Evolutionary conservation across 1,140 invertebrate species (phyloP), one percentile per base, ranked within the genome.

Genomic region (Wiebesia pumilae): DNA sequence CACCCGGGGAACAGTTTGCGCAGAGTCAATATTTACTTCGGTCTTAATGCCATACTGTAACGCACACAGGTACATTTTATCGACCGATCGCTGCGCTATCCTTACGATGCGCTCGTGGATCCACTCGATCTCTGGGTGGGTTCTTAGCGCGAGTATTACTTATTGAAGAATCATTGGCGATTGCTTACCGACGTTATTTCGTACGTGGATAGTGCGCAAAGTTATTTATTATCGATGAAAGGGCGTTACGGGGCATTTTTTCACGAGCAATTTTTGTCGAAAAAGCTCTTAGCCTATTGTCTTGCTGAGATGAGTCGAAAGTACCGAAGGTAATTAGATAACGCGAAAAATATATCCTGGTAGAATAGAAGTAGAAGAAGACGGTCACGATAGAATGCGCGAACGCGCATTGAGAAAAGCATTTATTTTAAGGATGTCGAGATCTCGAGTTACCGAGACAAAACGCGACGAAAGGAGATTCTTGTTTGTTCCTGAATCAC

Each of bases 1-100:
- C 1, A 24, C 6, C 19, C 24, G 10, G 3, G 21, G 19, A 43
- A 75, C 4, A 1, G 0, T 14, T 43, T 33, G 1, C 7, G 24
- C 40, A 43, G 47, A 24, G 69, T 83, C 81, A 83, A 83, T 83
- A 83, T 83, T 83, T 83, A 71, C 69, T 14, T n/a, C 3, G 14
- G 27, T 43, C 47, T 62, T 62, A 40, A 27, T 19, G 78, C 35
- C 40, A 21, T 33, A 21, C 16, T 0, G 47, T 24, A 35, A 16
- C 54, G 35, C 12, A 16, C 24, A 38, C n/a, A 9, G 69, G 21
- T 24, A 35, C 21, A 16, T 71, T 30, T 71, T 21, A 16, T 3
- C 33, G 35, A 16, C 16, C 69, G 33, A 38, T 38, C 21, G 69
- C 35, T 67, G 7, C 35, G 0, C 16, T 12, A 21, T 14, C 69